phyloP scores from a whole-genome alignment of 2,797 vertebrate genomes.

The Denticeps clupeoides region DNA sequence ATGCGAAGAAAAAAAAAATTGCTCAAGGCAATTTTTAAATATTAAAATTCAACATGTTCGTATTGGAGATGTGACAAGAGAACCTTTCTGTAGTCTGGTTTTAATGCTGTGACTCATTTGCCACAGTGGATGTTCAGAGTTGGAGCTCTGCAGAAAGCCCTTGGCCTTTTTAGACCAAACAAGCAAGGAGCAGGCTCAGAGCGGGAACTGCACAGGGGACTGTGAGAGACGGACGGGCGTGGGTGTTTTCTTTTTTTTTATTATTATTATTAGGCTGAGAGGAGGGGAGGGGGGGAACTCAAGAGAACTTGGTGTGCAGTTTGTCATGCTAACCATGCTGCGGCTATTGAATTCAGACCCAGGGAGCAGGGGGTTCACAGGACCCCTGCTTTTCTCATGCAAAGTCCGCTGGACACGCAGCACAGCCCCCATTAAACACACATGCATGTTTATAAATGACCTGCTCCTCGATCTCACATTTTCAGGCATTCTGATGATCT shows the following conservation, averaged over 20 bases:
- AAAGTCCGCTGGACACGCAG: constrained; percentile 52
- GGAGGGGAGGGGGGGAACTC: neutral
- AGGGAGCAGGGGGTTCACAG: constrained; percentile 78
- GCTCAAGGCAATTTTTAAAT: no score
- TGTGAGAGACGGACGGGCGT: neutral
- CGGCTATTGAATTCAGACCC: constrained; percentile 52
- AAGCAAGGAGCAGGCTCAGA: constrained; percentile 12
- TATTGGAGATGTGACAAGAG: no score
- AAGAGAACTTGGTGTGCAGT: constrained; percentile 55
- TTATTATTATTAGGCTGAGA: no score
- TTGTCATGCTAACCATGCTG: constrained; percentile 61
- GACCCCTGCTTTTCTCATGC: constrained; percentile 74
- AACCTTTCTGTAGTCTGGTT: neutral
- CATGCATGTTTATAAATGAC: constrained; percentile 42
- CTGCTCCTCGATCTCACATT: constrained; percentile 14
- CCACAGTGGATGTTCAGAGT: neutral
- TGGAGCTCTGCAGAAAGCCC: neutral
- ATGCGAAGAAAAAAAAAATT: no score
- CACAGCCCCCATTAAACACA: constrained; percentile 17
- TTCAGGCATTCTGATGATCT: neutral
- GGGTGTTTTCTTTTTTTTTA: no score
- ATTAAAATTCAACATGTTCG: no score
- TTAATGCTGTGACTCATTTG: neutral
- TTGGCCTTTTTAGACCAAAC: constrained; percentile 19
- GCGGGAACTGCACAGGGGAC: constrained; percentile 15